Conservation (phyloP, 2,113 vertebrate genomes). For the Oenanthe oenanthe region DNA sequence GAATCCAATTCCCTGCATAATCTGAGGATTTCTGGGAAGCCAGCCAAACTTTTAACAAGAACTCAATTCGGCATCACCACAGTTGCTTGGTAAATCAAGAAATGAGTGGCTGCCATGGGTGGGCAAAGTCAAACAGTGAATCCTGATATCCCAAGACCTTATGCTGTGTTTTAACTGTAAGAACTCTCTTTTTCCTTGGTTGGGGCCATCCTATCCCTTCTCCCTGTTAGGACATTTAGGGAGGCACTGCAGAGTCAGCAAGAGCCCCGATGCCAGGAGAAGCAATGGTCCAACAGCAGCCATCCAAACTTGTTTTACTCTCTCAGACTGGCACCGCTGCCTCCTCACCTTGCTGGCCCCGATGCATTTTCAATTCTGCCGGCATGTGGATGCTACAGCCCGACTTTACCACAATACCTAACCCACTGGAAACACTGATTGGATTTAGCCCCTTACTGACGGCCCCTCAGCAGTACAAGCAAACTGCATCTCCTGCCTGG, state of each 20-base stretch:
- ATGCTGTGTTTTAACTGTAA: neutral
- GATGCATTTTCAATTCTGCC: too few relatives aligned
- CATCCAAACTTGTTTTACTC: neutral
- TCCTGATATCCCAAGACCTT: neutral
- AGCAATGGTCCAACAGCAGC: neutral
- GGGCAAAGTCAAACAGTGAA: neutral
- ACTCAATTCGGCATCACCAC: rapidly evolving
- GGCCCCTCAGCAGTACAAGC: neutral
- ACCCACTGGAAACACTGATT: too few relatives aligned
- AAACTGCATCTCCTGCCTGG: neutral
- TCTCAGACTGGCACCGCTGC: neutral
- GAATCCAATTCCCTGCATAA: neutral
- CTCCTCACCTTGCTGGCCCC: neutral
- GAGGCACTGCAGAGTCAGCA: neutral
- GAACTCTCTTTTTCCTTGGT: neutral
- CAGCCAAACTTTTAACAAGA: neutral
- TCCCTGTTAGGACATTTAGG: neutral
- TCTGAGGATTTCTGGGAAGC: neutral
- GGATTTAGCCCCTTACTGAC: neutral
- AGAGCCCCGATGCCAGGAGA: neutral
- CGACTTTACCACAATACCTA: neutral
- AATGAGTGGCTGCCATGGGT: neutral
- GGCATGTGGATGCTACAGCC: too few relatives aligned
- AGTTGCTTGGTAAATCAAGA: neutral
- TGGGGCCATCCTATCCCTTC: neutral